Conservation (phyloP, 2,113 vertebrate genomes). For the Cyprinodon variegatus region DNA sequence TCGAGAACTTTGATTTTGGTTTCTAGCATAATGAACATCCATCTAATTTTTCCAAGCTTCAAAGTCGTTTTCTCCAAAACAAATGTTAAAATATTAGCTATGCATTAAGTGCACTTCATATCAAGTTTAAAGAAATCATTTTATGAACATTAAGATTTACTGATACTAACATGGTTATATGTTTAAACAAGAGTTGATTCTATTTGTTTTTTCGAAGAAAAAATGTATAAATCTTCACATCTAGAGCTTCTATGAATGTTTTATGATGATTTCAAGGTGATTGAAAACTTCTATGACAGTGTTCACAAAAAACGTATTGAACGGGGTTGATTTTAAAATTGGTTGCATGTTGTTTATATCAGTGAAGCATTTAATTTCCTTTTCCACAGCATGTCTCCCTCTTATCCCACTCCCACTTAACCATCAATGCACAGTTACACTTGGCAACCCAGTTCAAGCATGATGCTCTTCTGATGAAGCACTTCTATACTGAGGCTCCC, state of each 20-base stretch:
- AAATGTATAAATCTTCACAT: neutral
- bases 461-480: slow-evolving; percentile 27
- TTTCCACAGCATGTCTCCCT: neutral
- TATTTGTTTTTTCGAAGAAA: neutral
- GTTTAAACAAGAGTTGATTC: no score
- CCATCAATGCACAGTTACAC: neutral
- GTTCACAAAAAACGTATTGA: slow-evolving; percentile 8
- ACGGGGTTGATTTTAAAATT: slow-evolving; percentile 23
- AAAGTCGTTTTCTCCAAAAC: no score
- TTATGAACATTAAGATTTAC: no score
- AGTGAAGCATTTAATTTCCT: slow-evolving; percentile 1
- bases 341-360: slow-evolving; percentile 26
- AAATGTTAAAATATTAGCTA: no score
- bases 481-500: neutral
- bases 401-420: slow-evolving; percentile 7
- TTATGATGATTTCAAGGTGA: neutral
- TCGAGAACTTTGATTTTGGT: no score
- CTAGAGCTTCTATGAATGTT: neutral
- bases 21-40: no score
- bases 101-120: no score
- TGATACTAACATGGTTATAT: no score
- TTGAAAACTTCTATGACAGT: neutral
- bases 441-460: neutral
- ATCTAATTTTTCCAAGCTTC: no score
- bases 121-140: no score